Conservation (phyloP, 2,113 vertebrate species). For the Variabilichromis moorii region DNA sequence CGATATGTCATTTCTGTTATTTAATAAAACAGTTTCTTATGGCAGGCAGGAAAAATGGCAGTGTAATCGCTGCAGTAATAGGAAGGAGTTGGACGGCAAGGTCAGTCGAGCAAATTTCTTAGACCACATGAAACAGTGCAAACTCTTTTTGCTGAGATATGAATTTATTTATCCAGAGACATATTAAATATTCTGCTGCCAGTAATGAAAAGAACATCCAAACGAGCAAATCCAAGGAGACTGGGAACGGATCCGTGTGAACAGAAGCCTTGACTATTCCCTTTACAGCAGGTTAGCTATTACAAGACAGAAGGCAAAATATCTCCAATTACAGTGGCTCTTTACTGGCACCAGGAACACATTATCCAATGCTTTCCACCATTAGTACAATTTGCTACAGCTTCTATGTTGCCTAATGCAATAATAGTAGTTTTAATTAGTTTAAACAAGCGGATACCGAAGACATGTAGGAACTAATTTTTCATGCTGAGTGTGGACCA, state of each 20-base stretch:
- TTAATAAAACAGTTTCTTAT: slow-evolving; percentile 35
- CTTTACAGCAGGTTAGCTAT: not conserved
- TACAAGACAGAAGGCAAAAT: not conserved
- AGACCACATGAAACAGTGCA: not conserved
- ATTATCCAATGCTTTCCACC: not conserved
- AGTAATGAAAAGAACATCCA: not conserved
- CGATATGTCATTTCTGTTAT: slow-evolving; percentile 26
- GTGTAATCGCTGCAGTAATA: not conserved
- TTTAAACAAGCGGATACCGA: not conserved
- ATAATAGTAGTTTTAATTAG: not conserved
- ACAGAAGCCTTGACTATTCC: not conserved
- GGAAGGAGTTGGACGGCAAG: not conserved
- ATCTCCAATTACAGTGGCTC: not conserved
- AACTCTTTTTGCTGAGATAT: not conserved
- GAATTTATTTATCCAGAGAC: not conserved
- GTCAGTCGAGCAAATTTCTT: not conserved
- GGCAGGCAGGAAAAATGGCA: not conserved
- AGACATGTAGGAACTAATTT: not conserved
- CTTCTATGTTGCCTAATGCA: not conserved
- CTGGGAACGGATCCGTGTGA: not conserved
- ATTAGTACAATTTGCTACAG: not conserved
- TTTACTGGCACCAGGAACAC: not conserved
- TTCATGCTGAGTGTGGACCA: not conserved
- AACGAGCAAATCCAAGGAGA: not conserved
- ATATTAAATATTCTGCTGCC: not conserved